Conservation (phyloP, 2,888 invertebrate species). For the Lasius fuliginosus region DNA sequence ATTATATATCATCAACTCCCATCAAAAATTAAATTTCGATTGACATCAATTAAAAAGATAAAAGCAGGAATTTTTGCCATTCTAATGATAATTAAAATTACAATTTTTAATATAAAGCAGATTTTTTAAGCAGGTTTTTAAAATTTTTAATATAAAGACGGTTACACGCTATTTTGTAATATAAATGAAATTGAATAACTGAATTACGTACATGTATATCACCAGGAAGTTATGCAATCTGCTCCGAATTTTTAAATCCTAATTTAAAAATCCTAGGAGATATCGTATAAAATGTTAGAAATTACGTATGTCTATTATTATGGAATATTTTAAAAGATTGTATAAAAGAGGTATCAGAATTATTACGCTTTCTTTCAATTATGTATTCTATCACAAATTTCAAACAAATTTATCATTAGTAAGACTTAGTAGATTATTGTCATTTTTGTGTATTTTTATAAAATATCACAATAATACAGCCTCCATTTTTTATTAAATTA, state of each 20-base stretch:
- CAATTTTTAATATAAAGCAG: neutral
- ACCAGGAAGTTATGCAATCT: neutral
- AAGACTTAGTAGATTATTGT: neutral
- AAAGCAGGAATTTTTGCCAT: neutral
- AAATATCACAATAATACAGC: neutral
- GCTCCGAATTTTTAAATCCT: neutral
- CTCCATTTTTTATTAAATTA: neutral
- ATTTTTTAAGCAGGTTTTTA: neutral
- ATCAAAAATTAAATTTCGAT: neutral
- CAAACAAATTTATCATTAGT: neutral
- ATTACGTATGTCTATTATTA: neutral
- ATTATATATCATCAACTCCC: neutral
- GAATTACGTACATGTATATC: neutral
- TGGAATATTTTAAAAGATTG: neutral
- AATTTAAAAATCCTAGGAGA: neutral
- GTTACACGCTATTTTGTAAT: neutral
- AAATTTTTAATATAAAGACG: neutral
- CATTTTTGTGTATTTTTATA: neutral
- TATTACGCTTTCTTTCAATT: constrained; percentile 13
- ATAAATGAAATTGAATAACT: neutral
- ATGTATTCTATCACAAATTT: constrained; percentile 11
- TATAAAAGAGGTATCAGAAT: neutral
- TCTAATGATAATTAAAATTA: neutral
- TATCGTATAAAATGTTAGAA: neutral
- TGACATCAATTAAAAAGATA: neutral